A percentile compares a stretch with the other conserved stretches of the same genome.
phyloP scores from a whole-genome alignment of 2,113 vertebrate genomes.

The Mystacornis crossleyi region DNA sequence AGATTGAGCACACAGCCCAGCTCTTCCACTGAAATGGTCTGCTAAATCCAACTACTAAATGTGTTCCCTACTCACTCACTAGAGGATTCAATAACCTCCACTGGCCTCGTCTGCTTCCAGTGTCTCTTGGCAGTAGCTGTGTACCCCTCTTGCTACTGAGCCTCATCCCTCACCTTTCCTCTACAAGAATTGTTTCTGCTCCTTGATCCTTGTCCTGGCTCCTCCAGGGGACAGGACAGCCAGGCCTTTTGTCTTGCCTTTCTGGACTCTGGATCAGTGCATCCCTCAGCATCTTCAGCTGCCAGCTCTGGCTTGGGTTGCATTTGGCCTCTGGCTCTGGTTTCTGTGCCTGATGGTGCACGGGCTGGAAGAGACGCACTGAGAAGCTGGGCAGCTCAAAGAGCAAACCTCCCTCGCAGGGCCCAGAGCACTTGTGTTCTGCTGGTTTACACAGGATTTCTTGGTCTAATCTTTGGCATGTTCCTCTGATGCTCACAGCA shows the following conservation, averaged over 20 bases:
- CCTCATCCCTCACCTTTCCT: background rate
- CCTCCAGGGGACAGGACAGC: background rate
- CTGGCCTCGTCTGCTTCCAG: background rate
- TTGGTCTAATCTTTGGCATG: background rate
- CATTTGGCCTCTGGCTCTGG: fast-evolving
- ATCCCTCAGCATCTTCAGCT: background rate
- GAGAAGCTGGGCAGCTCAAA: background rate
- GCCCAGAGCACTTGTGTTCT: background rate
- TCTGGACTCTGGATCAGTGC: background rate
- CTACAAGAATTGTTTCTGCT: background rate
- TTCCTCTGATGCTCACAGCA: background rate
- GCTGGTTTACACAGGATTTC: background rate
- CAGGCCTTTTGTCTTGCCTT: background rate
- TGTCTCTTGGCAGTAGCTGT: background rate
- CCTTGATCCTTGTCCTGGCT: background rate
- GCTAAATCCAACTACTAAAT: background rate
- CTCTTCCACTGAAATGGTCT: background rate
- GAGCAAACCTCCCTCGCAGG: background rate
- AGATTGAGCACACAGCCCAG: background rate
- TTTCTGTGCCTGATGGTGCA: background rate
- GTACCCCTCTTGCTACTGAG: background rate
- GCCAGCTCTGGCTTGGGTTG: background rate
- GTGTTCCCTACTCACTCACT: background rate
- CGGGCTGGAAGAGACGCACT: background rate
- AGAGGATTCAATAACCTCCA: fast-evolving